A percentile compares a stretch with the other conserved stretches of the same genome.
phyloP scores from a whole-genome alignment of 2,797 vertebrate species.

The Balearica regulorum region DNA sequence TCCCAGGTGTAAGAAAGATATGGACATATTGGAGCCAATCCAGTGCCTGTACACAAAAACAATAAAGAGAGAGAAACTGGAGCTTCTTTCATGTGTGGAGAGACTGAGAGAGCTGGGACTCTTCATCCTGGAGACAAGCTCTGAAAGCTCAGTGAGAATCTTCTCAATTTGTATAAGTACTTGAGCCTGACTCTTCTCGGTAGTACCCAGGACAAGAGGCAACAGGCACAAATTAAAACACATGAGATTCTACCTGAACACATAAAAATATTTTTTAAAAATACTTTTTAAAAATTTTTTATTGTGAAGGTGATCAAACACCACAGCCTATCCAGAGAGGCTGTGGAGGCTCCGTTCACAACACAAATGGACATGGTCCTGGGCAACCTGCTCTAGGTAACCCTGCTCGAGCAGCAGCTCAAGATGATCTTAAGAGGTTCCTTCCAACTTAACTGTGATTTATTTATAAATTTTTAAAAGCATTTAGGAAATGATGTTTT shows the following conservation, averaged over 20 bases:
- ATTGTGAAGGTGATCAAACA: not conserved
- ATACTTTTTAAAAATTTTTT: not conserved
- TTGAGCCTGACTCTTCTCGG: not conserved
- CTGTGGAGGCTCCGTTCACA: not conserved
- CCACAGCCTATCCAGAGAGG: too few species aligned
- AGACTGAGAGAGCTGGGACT: not conserved
- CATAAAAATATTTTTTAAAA: not conserved
- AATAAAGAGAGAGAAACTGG: not conserved
- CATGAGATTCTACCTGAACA: not conserved
- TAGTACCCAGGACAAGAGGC: not conserved
- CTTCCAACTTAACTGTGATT: not conserved
- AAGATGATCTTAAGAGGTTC: too few species aligned
- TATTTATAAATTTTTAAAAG: not conserved
- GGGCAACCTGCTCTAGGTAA: not conserved
- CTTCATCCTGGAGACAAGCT: not conserved
- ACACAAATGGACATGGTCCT: not conserved
- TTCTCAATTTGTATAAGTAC: not conserved
- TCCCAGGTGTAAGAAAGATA: not conserved
- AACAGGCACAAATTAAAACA: not conserved
- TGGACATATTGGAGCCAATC: not conserved
- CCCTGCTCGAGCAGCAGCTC: not conserved
- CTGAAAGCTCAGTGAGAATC: not conserved
- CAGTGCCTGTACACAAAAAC: not conserved
- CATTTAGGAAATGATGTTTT: not conserved
- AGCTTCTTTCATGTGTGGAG: not conserved